A percentile compares a stretch with the other conserved stretches of the same genome.
phyloP scores from a whole-genome alignment of 2,113 vertebrate genomes.

The Eclectus roratus region DNA sequence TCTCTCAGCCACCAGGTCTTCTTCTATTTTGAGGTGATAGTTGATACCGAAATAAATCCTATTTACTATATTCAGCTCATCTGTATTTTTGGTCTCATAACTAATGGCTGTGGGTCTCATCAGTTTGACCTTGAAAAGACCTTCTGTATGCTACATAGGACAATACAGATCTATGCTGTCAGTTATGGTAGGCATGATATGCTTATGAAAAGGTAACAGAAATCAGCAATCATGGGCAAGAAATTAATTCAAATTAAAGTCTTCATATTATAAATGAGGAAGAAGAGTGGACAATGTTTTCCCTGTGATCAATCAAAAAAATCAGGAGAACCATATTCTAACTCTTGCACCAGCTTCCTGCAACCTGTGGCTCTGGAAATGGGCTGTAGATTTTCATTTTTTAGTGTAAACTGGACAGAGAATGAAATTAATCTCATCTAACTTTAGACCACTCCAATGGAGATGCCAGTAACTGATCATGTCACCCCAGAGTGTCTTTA shows the following conservation, averaged over 20 bases:
- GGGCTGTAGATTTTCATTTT: neutral
- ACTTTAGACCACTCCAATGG: neutral
- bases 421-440: neutral
- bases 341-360: neutral
- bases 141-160: neutral
- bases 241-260: neutral
- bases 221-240: neutral
- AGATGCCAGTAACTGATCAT: neutral
- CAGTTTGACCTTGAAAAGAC: neutral
- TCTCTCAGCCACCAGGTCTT: constrained; percentile 50
- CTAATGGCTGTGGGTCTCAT: neutral
- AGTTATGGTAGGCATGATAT: neutral
- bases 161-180: neutral
- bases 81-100: constrained; percentile 49
- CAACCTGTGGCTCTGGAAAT: neutral
- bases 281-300: neutral
- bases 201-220: neutral
- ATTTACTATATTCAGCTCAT: constrained; percentile 41
- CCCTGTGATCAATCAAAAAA: neutral
- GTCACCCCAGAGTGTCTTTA: neutral
- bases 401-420: neutral
- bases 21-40: constrained; percentile 60
- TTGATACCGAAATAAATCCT: constrained; percentile 47
- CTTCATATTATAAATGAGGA: neutral
- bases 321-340: neutral